These are phyloP conservation scores for Nestor notabilis DNA, from an alignment of 2,113 vertebrate species.

Conservation along the genomic window DNA sequence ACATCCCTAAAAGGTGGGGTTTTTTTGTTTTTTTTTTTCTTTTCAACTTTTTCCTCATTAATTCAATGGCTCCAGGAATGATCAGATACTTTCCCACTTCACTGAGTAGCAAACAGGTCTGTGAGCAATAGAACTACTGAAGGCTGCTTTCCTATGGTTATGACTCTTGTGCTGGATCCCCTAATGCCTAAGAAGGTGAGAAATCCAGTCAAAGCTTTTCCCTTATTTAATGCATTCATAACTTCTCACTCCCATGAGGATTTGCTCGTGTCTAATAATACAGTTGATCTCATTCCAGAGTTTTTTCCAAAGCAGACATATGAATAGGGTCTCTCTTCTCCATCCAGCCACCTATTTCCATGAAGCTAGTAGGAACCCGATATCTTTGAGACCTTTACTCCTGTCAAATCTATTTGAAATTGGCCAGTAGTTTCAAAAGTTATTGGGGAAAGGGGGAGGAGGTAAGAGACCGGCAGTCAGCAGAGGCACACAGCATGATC, in stretches of 20 bases:
- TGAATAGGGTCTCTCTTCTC: constrained; percentile 67
- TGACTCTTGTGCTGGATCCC: constrained; percentile 19
- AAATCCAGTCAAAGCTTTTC: constrained; percentile 47
- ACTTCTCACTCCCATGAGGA: constrained; percentile 24
- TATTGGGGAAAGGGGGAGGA: background rate
- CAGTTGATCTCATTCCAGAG: constrained; percentile 47
- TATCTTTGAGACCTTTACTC: constrained; percentile 62
- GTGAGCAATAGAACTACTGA: constrained; percentile 57
- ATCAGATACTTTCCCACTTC: background rate
- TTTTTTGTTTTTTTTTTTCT: background rate
- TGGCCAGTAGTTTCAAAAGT: constrained; percentile 51
- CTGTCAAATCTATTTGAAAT: constrained; percentile 63
- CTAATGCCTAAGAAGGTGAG: constrained; percentile 32
- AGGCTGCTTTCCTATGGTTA: constrained; percentile 31
- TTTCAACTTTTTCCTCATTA: background rate
- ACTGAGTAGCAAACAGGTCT: background rate
- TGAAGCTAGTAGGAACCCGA: constrained; percentile 43
- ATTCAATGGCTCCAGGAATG: background rate
- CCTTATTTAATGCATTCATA: constrained; percentile 49
- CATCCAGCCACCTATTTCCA: constrained; percentile 56
- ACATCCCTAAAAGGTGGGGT: background rate
- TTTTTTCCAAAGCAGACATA: constrained; percentile 48
- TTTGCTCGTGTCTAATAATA: constrained; percentile 62
- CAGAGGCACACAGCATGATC: background rate
- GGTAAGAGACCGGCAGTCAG: constrained; percentile 1